Evolutionary conservation across 2,113 vertebrate genomes (phyloP), one percentile per base, ranked within the genome.

Genomic region (Platichthys stellatus): DNA sequence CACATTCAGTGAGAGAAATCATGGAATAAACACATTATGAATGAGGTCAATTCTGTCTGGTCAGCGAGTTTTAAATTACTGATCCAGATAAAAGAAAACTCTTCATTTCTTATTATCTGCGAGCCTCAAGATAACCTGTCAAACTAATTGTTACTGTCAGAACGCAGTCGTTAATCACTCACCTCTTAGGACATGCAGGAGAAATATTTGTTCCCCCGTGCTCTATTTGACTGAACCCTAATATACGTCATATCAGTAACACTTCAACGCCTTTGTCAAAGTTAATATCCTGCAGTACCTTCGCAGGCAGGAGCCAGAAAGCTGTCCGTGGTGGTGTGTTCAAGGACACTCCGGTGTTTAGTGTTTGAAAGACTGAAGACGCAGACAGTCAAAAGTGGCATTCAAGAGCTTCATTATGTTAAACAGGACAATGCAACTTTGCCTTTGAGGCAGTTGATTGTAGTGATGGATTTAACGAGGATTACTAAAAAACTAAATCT

Each of bases 21-120:
- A 78, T 72, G 40, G 58, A 82, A 76, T 77, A 74, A 86, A 81
- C 59, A 35, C 54, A 69, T 85, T 74, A 70, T 74, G 57, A 87
- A 84, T 72, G 65, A 88, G 78, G 69, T 83, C 74, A 78, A 43
- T 58, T 53, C 0, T 18, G 28, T 59, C 71, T 76, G 74, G 24
- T 64, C 38, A 80, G 62, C 73, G 3, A 38, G 9, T 72, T 87
- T 84, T 65, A 63, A 72, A 82, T 73, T 68, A 56, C 61, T 68
- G 76, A 47, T 63, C 24, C 12, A 11, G 35, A 54, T 56, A 40
- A 53, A 73, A 66, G 47, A 69, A 66, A 60, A 31, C 21, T 58
- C 51, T 49, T 58, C 45, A 26, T 13, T 10, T 59, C 31, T 60
- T 75, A 59, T 75, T 67, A 68, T 77, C 45, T 68, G 26, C 9